These are phyloP conservation scores for Lepidonotus clava DNA, from an alignment of 2,888 invertebrate species.

Conservation along the genomic window DNA sequence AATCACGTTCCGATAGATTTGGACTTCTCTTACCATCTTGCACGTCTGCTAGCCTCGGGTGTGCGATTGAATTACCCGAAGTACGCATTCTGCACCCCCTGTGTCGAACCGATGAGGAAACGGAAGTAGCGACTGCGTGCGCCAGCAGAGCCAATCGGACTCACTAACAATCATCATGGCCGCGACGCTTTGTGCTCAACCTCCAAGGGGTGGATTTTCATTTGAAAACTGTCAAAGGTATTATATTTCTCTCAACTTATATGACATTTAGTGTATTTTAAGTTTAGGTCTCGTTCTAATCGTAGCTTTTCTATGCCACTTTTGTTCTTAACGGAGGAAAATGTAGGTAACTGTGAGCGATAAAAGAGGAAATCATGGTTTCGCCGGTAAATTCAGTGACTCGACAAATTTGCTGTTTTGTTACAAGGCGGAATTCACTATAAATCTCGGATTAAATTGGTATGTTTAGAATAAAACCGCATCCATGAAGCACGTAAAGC, in stretches of 20 bases:
- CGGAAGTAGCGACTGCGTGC: too few species aligned
- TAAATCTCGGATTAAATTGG: neutral
- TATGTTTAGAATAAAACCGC: too few species aligned
- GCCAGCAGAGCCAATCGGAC: too few species aligned
- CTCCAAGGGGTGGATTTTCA: slow-evolving; percentile 73
- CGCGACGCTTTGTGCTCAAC: slow-evolving; percentile 60
- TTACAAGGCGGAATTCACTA: neutral
- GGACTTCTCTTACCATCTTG: too few species aligned
- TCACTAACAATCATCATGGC: slow-evolving; percentile 19
- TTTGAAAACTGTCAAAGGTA: slow-evolving; percentile 77
- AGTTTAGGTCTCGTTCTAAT: neutral
- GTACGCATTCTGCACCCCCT: too few species aligned
- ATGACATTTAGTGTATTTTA: neutral
- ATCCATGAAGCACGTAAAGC: too few species aligned
- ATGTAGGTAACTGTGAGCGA: neutral
- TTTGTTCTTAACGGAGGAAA: neutral
- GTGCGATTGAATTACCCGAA: too few species aligned
- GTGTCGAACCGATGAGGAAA: too few species aligned
- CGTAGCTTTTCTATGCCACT: neutral
- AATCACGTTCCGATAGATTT: too few species aligned
- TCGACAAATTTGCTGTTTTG: neutral
- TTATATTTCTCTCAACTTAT: neutral
- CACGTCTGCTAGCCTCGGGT: too few species aligned
- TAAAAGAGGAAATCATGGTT: neutral
- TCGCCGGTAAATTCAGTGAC: slow-evolving; percentile 10